These are phyloP conservation scores for Atopsyche davidsoni DNA, from an alignment of 1,140 invertebrate genomes.

Conservation along the genomic window DNA sequence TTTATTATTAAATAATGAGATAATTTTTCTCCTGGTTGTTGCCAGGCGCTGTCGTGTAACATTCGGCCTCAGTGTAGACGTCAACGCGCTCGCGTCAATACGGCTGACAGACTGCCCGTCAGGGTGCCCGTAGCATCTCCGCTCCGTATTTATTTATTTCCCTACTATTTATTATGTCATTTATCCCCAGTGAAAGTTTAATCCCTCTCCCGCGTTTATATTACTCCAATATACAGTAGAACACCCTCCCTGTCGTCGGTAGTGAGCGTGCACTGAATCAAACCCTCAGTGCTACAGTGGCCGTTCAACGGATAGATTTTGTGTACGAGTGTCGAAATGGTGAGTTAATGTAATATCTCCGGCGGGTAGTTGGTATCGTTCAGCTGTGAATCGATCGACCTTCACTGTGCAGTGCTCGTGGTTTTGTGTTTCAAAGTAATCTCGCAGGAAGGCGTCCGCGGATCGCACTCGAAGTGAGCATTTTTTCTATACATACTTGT, in stretches of 20 bases:
- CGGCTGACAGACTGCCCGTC: slow-evolving; percentile 1
- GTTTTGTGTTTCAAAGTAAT: neutral
- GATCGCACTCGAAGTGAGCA: too few species aligned
- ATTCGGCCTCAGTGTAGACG: slow-evolving; percentile 3
- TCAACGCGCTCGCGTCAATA: slow-evolving; percentile 15
- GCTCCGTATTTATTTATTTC: slow-evolving; percentile 16
- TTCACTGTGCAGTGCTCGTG: neutral
- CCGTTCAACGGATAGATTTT: slow-evolving; percentile 1
- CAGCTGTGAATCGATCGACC: neutral
- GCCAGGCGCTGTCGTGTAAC: neutral
- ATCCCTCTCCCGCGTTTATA: too few species aligned
- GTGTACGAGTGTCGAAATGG: slow-evolving; percentile 1
- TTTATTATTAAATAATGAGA: too few species aligned
- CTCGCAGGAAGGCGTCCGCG: neutral
- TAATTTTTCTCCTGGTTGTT: too few species aligned
- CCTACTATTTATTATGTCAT: slow-evolving; percentile 14
- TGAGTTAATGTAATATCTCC: neutral
- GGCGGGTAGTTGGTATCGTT: neutral
- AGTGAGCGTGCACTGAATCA: too few species aligned
- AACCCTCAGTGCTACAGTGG: too few species aligned
- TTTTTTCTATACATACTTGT: too few species aligned
- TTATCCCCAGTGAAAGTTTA: slow-evolving; percentile 14
- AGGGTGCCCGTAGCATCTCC: neutral
- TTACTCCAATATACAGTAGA: too few species aligned
- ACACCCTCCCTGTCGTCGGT: too few species aligned